phyloP scores from a whole-genome alignment of 1,140 invertebrate genomes.

The Plectrocnemia conspersa region DNA sequence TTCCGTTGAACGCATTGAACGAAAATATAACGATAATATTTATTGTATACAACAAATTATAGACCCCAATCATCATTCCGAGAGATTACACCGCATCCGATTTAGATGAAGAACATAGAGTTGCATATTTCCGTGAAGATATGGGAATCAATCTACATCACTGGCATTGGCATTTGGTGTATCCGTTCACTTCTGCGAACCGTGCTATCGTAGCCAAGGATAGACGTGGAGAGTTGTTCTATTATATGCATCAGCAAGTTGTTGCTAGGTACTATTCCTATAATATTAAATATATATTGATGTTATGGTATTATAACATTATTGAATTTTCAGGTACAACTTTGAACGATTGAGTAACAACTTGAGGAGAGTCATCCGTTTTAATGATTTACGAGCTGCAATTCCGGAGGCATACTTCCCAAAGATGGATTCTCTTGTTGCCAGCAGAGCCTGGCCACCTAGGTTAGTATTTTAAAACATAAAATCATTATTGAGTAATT shows the following conservation, averaged over 20 bases:
- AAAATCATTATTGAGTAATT: not conserved
- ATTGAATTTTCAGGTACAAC: slow-evolving; percentile 57
- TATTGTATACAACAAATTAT: slow-evolving; percentile 3
- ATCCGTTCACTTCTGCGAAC: slow-evolving; percentile 61
- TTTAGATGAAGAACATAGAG: slow-evolving; percentile 67
- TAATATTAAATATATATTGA: slow-evolving; percentile 5
- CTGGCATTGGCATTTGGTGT: slow-evolving; percentile 83
- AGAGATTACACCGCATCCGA: slow-evolving; percentile 69
- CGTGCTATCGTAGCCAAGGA: slow-evolving; percentile 62
- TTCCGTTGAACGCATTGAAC: no score
- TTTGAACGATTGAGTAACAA: slow-evolving; percentile 63
- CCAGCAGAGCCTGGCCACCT: slow-evolving; percentile 51
- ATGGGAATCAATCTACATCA: slow-evolving; percentile 71
- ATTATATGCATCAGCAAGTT: slow-evolving; percentile 75
- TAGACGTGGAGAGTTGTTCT: slow-evolving; percentile 70
- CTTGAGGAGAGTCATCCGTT: slow-evolving; percentile 53
- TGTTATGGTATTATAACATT: not conserved
- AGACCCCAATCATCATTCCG: slow-evolving; percentile 65
- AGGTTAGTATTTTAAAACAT: slow-evolving; percentile 40
- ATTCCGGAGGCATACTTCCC: slow-evolving; percentile 69
- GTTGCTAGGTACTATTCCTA: slow-evolving; percentile 50
- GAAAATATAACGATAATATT: slow-evolving; percentile 1
- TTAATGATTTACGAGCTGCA: slow-evolving; percentile 58
- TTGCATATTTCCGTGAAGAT: slow-evolving; percentile 72
- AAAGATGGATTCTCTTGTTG: slow-evolving; percentile 63